phyloP scores from a whole-genome alignment of 2,888 invertebrate genomes.

The Rhyacophila evoluta region DNA sequence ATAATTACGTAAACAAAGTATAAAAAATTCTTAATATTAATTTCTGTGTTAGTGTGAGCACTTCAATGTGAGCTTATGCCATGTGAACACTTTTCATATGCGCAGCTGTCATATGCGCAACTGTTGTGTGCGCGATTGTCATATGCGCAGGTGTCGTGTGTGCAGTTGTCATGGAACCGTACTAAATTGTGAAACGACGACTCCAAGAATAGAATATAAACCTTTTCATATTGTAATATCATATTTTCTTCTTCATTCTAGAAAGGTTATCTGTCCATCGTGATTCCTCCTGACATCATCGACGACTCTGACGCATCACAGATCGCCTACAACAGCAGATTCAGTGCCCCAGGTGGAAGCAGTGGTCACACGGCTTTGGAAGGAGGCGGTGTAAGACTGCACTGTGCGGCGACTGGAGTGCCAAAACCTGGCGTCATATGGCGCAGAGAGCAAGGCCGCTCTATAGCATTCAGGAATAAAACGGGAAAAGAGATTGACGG shows the following conservation, averaged over 20 bases:
- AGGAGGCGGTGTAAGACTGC: conserved; percentile 81
- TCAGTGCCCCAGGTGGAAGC: background rate
- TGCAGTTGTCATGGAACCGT: no score
- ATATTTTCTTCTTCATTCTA: conserved; percentile 58
- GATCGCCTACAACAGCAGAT: conserved; percentile 62
- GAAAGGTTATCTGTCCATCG: conserved; percentile 82
- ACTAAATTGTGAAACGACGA: no score
- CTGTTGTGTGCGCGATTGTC: no score
- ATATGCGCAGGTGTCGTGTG: no score
- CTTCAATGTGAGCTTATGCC: no score
- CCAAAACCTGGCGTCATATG: conserved; percentile 84
- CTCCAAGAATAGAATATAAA: no score
- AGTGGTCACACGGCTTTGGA: conserved; percentile 80
- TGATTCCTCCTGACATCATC: conserved; percentile 84
- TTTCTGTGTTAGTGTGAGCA: no score
- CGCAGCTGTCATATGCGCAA: no score
- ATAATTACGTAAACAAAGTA: no score
- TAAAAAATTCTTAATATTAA: no score
- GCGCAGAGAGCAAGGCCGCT: conserved; percentile 83
- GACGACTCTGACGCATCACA: conserved; percentile 75
- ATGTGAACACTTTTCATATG: no score
- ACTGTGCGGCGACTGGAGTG: conserved; percentile 84
- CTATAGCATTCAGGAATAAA: conserved; percentile 77
- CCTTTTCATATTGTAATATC: no score
- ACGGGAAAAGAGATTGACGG: conserved; percentile 74